These are phyloP conservation scores for Encarsia formosa DNA, from an alignment of 2,888 invertebrate species.

Conservation along the genomic window DNA sequence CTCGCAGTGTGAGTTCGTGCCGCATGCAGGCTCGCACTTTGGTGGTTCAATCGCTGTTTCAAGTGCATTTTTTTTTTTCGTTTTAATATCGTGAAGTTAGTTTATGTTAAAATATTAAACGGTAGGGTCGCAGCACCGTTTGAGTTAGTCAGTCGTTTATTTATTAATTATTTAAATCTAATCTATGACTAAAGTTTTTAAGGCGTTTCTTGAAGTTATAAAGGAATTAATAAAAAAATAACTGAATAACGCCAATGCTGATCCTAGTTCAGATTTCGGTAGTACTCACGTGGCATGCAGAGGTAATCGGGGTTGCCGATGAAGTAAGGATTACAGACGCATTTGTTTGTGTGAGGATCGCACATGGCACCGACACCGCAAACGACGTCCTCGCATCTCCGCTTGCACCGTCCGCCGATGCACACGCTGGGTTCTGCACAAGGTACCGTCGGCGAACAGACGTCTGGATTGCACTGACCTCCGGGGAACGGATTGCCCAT, in stretches of 20 bases:
- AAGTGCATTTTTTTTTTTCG: background rate
- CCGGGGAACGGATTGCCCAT: constrained; percentile 90
- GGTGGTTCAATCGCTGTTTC: constrained; percentile 72
- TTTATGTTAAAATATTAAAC: too few relatives aligned
- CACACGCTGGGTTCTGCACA: constrained; percentile 78
- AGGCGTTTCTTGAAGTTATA: background rate
- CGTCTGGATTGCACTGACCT: constrained; percentile 75
- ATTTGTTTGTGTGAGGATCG: constrained; percentile 74
- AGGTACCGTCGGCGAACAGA: constrained; percentile 73
- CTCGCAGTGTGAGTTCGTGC: constrained; percentile 80
- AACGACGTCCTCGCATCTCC: constrained; percentile 79
- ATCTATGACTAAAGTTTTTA: background rate
- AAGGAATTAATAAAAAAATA: background rate
- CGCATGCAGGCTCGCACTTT: constrained; percentile 75
- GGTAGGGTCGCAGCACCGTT: too few relatives aligned
- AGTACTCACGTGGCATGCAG: constrained; percentile 83
- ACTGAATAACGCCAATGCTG: too few relatives aligned
- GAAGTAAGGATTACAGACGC: constrained; percentile 82
- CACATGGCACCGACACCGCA: constrained; percentile 88
- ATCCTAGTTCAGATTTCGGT: too few relatives aligned
- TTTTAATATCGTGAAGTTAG: too few relatives aligned
- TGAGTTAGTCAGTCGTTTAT: too few relatives aligned
- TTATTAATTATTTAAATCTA: too few relatives aligned
- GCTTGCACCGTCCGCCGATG: constrained; percentile 82
- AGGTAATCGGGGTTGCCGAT: constrained; percentile 84